Conservation (phyloP, 1,140 invertebrate genomes). For the Sycobia sp. region DNA sequence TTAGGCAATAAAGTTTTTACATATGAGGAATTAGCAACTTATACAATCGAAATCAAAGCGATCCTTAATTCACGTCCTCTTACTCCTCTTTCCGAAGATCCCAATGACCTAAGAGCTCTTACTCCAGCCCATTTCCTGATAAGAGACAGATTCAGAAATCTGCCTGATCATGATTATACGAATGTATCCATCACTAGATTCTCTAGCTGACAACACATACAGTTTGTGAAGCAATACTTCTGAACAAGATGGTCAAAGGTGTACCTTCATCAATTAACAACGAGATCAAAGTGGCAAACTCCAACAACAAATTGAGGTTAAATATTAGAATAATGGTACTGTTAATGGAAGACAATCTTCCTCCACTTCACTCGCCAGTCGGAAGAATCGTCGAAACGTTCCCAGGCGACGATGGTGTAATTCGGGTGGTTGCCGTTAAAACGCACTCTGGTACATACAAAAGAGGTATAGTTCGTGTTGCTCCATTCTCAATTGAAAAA, state of each 20-base stretch:
- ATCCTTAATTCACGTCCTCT: too few species aligned
- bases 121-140: conserved; percentile 5
- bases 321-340: conserved; percentile 3
- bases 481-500: too few species aligned
- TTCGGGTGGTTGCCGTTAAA: too few species aligned
- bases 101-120: too few species aligned
- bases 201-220: conserved; percentile 1
- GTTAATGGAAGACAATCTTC: conserved; percentile 1
- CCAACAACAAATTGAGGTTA: neutral
- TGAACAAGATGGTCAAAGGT: conserved; percentile 6
- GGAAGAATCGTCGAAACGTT: neutral
- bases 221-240: conserved; percentile 3
- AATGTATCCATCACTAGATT: neutral
- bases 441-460: too few species aligned
- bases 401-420: too few species aligned
- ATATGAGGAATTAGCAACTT: conserved; percentile 3
- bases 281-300: neutral
- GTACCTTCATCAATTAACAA: conserved; percentile 2
- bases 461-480: too few species aligned
- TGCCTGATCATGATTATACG: too few species aligned
- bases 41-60: neutral
- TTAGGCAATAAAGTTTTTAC: neutral
- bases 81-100: neutral
- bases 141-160: neutral
- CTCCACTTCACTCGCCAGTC: neutral